Evolutionary conservation across 2,113 vertebrate genomes (phyloP), one percentile per base, ranked within the genome.

Genomic region (Alligator sinensis): DNA sequence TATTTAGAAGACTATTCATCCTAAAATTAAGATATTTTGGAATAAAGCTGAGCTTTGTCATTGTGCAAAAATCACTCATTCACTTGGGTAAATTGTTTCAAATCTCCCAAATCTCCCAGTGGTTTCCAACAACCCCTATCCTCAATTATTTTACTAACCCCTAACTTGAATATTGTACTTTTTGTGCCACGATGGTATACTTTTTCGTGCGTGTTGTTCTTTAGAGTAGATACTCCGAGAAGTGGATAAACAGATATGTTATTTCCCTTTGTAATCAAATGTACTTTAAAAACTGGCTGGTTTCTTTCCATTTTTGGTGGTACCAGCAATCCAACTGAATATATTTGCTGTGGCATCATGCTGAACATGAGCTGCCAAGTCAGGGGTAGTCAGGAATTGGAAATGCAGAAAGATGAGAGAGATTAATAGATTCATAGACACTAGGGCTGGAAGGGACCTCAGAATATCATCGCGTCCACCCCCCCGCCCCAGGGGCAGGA

Each of bases 1-100:
- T 92, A 82, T 88, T 97, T 62, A 98, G 83, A 60, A 95, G 72
- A 24, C 78, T 88, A 57, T 94, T 98, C 94, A 98, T 84, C 92
- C 98, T 98, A 85, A 91, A 84, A 93, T 84, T 7, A 34, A 22
- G 8, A 88, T 60, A 34, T 28, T 55, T 75, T 85, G 78, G 54
- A 78, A 59, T 17, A 64, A 28, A 38, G 8, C 27, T 70, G 4
- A 38, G 57, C 47, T 25, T 95, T 82, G 70, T 79, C 88, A 86
- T 25, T 77, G 28, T 15, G 60, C 54, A 55, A 38, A 64, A 92
- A 28, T 61, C 72, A 47, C 54, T 88, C 72, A 93, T 28, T 91
- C 76, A 83, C 21, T 80, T 64, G 70, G 21, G 25, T 86, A 79
- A 88, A 66, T 62, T 54, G 7, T 81, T 85, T n/a, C 58, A 84